Evolutionary conservation across 2,113 vertebrate genomes (phyloP), one percentile per base, ranked within the genome.

Genomic region (Setophaga kirtlandii): DNA sequence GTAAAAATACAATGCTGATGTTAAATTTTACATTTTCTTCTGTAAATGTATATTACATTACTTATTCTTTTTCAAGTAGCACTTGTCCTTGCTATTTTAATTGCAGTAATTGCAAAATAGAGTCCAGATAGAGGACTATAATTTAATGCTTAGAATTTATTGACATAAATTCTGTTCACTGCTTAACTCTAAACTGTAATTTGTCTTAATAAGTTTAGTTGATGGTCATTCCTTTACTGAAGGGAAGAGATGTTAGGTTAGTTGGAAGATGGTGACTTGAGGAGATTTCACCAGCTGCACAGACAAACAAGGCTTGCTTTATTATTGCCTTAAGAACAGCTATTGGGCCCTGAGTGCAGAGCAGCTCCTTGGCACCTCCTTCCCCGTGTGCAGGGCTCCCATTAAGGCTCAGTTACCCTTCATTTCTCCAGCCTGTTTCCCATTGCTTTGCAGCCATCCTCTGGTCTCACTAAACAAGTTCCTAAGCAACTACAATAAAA

Each of bases 241-340:
- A 58, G 86, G 64, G 88, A 97, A 93, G 94, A 97, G 97, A 84
- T 93, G 88, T 96, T 90, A 73, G 95, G 90, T 96, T 95, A 97
- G 95, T 92, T 97, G 95, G 97, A 91, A 96, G 92, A 96, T 95
- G 59, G 93, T 2, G 76, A 93, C 94, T 97, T 96, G 96, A 95
- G 96, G 95, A 97, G 94, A 95, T 93, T 91, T 96, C 96, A 87
- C 93, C 98, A 98, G 98, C 98, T 98, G 98, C 98, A 97, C 81
- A 95, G 95, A 96, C 90, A 97, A 98, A 98, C 98, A 98, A 98
- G 94, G 97, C 98, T 97, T 96, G 97, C 97, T 98, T 98, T 98
- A 98, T 98, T 96, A 98, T 97, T 98, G 97, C 98, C 95, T 98
- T 96, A 97, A 97, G 97, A 98, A 97, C 97, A 97, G 97, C 98